These are phyloP conservation scores for Coranthus polyacanthus DNA, from an alignment of 2,797 vertebrate genomes.

Conservation along the genomic window DNA sequence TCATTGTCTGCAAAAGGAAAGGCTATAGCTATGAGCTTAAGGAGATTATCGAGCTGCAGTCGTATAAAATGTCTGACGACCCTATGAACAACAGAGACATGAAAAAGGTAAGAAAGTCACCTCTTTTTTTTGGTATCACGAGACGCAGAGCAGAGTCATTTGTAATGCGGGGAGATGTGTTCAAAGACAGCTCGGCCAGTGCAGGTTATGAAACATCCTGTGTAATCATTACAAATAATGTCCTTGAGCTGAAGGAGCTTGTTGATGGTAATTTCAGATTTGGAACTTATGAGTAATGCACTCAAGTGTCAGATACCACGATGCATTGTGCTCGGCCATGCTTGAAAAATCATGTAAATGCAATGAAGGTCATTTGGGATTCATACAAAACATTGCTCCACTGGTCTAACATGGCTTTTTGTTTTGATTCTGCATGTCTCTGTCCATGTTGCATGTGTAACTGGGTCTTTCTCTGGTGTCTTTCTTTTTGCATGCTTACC, in stretches of 20 bases:
- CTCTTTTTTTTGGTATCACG: not conserved
- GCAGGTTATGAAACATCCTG: conserved; percentile 27
- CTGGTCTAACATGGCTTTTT: conserved; percentile 72
- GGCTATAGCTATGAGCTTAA: conserved; percentile 97
- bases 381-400: conserved; percentile 60
- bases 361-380: conserved; percentile 63
- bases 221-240: conserved; percentile 60
- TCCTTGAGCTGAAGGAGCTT: conserved; percentile 65
- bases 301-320: conserved; percentile 43
- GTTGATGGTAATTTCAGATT: conserved; percentile 71
- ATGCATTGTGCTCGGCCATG: conserved; percentile 60
- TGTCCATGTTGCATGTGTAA: conserved; percentile 86
- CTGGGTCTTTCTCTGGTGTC: conserved; percentile 84
- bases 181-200: conserved; percentile 1
- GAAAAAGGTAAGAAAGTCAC: conserved; percentile 90
- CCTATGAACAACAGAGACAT: conserved; percentile 98
- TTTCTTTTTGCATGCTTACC: conserved; percentile 89
- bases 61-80: conserved; percentile 97
- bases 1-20: conserved; percentile 97
- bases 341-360: conserved; percentile 70
- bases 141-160: not conserved
- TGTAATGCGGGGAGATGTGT: conserved; percentile 2
- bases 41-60: conserved; percentile 95
- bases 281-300: conserved; percentile 60
- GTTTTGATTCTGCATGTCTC: conserved; percentile 79